Base-by-base conservation (phyloP, 2,797 vertebrate genomes). In the Steatocranus sp. region DNA sequence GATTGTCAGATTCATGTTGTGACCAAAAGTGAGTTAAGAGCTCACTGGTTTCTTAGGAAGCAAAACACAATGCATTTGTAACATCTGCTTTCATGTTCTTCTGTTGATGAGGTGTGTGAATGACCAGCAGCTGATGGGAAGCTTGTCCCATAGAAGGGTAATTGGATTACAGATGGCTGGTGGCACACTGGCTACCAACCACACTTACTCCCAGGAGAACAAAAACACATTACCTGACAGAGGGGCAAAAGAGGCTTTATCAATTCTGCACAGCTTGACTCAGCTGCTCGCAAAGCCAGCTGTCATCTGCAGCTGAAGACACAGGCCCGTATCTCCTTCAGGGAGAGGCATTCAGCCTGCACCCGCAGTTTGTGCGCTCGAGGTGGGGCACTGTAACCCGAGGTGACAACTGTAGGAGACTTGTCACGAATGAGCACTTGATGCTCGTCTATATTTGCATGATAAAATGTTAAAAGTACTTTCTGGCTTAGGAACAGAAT, bases 221-320 rank as follows among this genome's bases (percentile, higher is more conserved):
- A 88, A 91, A 92, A 89, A 87, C 80, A 78, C 88, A 90, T 88
- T 85, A 88, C 82, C 86, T 73, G 84, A 89, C 85, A 92, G 84
- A 88, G 70, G 79, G 80, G 85, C 48, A 78, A 83, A 86, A 83
- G 82, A 85, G 75, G 68, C 84, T 94, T 95, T 95, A 95, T 96
- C 94, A 94, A 90, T 83, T 86, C 77, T 17, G 83, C 88, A 83
- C 94, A 94, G 94, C 92, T 93, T 94, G 88, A 92, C 86, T 91
- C 79, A 53, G 80, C 77, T 63, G 86, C 90, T 89, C 75, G 68
- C 80, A 66, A 86, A 89, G 86, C 80, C 80, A 81, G 88, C 88
- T 84, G 75, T 86, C 84, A 48, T 66, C 81, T 46, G 76, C 77
- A 30, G 43, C 70, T 78, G 63, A 79, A 92, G 83, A 76, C 87